Evolutionary conservation across 1,140 invertebrate genomes (phyloP).

Genomic region (Caerostris extrusa): DNA sequence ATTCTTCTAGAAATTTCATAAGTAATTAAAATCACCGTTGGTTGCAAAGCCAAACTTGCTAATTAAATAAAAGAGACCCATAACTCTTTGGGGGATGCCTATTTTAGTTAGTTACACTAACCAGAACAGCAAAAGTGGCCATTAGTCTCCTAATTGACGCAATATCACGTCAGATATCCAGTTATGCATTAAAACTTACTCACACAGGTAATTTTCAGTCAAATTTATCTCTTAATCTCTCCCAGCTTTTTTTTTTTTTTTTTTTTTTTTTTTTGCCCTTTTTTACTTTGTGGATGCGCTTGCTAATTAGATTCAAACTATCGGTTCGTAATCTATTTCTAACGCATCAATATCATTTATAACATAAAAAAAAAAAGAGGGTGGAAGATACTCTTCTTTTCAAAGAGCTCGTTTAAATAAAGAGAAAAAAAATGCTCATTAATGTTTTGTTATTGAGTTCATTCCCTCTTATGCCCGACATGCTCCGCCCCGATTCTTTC

Average conservation of each 20-base stretch:
- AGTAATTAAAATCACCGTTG: neutral
- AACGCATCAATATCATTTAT: constrained; percentile 47
- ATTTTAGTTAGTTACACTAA: constrained; percentile 28
- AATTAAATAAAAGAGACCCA: neutral
- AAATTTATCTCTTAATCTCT: constrained; percentile 48
- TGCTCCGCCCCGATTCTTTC: no score
- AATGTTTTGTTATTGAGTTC: constrained; percentile 49
- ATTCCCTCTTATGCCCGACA: no score
- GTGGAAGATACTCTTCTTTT: neutral
- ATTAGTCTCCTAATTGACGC: constrained; percentile 30
- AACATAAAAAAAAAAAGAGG: neutral
- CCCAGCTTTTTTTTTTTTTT: neutral
- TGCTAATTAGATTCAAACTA: constrained; percentile 51
- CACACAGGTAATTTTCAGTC: constrained; percentile 31
- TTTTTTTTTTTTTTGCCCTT: no score
- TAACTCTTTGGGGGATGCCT: neutral
- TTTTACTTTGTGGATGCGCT: neutral
- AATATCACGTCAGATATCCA: constrained; percentile 31
- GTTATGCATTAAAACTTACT: constrained; percentile 41
- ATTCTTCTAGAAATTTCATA: neutral
- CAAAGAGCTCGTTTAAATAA: constrained; percentile 28
- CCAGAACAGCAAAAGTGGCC: neutral
- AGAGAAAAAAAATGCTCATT: constrained; percentile 29
- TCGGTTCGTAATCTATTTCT: constrained; percentile 52
- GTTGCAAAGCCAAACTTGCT: neutral